Conservation (phyloP, 2,797 vertebrate genomes). For the Simalia tracyae region DNA sequence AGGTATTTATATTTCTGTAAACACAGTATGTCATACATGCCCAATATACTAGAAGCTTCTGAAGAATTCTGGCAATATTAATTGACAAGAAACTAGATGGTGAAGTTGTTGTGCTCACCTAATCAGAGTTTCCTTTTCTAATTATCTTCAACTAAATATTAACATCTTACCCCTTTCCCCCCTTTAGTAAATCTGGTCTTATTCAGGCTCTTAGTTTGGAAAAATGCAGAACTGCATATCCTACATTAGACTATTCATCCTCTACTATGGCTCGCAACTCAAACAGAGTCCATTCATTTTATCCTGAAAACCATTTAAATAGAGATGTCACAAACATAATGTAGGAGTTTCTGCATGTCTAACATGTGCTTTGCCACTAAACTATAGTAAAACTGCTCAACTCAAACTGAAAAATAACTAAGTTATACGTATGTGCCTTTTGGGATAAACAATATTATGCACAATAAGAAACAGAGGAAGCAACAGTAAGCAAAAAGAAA, state of each 20-base stretch:
- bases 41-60: background rate
- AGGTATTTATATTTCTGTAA: background rate
- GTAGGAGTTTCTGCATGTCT: too few species aligned
- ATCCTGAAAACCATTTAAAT: background rate
- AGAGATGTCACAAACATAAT: background rate
- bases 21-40: background rate
- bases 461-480: too few species aligned
- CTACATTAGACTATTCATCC: background rate
- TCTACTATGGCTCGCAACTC: background rate
- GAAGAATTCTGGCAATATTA: background rate
- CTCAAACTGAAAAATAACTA: background rate
- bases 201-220: background rate
- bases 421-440: too few species aligned
- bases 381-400: background rate
- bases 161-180: background rate
- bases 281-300: background rate
- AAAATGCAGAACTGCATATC: background rate
- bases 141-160: background rate
- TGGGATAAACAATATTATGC: too few species aligned
- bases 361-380: background rate
- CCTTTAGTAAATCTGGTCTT: background rate
- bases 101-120: background rate
- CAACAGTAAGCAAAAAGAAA: too few species aligned
- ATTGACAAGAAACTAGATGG: background rate
- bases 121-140: background rate